A percentile compares a stretch with the other conserved stretches of the same genome.
Conservation (phyloP, 2,888 invertebrate genomes). For the Mimas tiliae region DNA sequence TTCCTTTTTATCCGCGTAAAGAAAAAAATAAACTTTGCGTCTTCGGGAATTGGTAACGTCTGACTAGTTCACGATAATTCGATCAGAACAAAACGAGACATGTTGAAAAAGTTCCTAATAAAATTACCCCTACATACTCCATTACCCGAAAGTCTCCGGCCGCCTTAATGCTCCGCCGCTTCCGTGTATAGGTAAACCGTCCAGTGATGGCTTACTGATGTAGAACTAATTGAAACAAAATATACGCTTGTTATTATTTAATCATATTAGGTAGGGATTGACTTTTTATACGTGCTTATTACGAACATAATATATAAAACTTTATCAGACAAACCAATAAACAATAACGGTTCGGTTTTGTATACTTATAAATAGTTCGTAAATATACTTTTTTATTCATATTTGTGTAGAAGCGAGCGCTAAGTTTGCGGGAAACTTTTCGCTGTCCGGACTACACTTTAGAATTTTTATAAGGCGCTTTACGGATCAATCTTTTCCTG, state of each 20-base stretch:
- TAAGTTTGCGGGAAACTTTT: slow-evolving; percentile 2
- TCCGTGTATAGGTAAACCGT: slow-evolving; percentile 12
- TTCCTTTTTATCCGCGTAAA: slow-evolving; percentile 16
- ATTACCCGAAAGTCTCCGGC: slow-evolving; percentile 44
- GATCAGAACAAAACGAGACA: slow-evolving; percentile 35
- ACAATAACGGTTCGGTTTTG: background rate
- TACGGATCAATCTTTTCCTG: slow-evolving; percentile 23
- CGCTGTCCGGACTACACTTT: slow-evolving; percentile 22
- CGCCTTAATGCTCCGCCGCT: slow-evolving; percentile 32
- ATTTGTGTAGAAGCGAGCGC: slow-evolving; percentile 7
- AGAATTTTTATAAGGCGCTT: slow-evolving; percentile 23
- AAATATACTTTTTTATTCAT: slow-evolving; percentile 21
- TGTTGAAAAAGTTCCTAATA: slow-evolving; percentile 44
- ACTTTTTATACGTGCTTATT: background rate
- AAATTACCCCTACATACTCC: slow-evolving; percentile 44
- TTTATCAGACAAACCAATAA: background rate
- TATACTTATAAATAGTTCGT: background rate
- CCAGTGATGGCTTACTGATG: background rate
- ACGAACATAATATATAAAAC: no score
- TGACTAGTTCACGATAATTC: slow-evolving; percentile 37
- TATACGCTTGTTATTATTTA: background rate
- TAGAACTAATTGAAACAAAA: background rate
- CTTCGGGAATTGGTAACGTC: slow-evolving; percentile 26
- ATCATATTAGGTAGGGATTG: no score
- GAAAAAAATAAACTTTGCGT: slow-evolving; percentile 24